Percentiles rank a stretch among this genome's conserved stretches.
phyloP scores from a whole-genome alignment of 2,113 vertebrate genomes.

The Bombycilla garrulus region DNA sequence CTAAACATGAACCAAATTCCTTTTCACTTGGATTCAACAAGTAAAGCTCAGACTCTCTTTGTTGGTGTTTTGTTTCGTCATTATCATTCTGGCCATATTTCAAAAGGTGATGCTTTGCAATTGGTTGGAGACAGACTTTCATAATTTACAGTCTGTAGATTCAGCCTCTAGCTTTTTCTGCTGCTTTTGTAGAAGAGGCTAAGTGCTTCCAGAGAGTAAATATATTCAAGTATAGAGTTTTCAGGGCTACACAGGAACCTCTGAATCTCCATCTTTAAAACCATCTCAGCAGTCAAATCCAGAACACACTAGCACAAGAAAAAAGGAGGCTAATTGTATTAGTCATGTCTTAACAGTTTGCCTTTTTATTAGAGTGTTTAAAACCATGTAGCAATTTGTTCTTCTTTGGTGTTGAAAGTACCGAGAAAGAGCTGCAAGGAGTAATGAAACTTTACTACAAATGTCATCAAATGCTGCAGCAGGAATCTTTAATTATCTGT shows the following conservation, averaged over 20 bases:
- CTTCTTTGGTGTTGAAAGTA: background rate
- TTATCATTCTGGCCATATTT: conserved; percentile 25
- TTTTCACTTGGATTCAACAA: conserved; percentile 47
- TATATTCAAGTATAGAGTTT: background rate
- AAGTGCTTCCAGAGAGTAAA: background rate
- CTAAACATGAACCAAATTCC: conserved; percentile 36
- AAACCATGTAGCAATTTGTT: background rate
- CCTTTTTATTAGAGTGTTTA: background rate
- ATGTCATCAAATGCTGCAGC: background rate
- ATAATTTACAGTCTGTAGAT: background rate
- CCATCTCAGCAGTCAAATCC: background rate
- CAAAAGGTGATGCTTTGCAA: conserved; percentile 19
- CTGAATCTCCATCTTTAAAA: background rate
- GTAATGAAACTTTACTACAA: background rate
- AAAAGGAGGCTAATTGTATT: background rate
- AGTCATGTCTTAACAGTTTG: background rate
- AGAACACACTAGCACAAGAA: background rate
- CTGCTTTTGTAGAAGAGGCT: background rate
- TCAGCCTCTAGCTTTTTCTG: background rate
- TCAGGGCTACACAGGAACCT: background rate
- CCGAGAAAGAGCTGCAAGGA: background rate
- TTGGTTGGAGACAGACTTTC: background rate
- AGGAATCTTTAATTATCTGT: background rate
- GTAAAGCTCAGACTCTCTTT: conserved; percentile 24
- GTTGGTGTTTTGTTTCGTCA: conserved; percentile 12